phyloP scores from a whole-genome alignment of 1,140 invertebrate genomes.

The Drosophila grimshawi region DNA sequence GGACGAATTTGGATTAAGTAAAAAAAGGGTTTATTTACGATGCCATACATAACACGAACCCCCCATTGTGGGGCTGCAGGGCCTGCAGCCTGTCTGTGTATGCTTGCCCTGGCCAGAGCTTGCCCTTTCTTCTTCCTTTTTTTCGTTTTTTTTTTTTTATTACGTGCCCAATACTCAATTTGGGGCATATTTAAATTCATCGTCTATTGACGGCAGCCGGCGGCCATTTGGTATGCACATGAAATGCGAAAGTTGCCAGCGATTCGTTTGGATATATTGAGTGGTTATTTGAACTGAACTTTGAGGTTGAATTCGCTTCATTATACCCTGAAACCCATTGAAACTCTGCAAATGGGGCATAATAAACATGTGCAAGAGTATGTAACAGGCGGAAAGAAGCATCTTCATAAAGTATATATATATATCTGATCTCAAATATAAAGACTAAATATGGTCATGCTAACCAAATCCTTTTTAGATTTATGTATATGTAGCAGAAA shows the following conservation, averaged over 20 bases:
- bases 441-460: too few relatives aligned
- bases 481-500: too few relatives aligned
- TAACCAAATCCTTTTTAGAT: too few relatives aligned
- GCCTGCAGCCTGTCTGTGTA: not conserved
- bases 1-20: conserved; percentile 83
- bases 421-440: too few relatives aligned
- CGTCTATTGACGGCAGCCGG: conserved; percentile 76
- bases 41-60: conserved; percentile 75
- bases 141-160: conserved; percentile 57
- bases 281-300: conserved; percentile 81
- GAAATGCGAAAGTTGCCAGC: conserved; percentile 53
- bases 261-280: conserved; percentile 72
- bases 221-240: conserved; percentile 76
- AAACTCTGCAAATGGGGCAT: too few relatives aligned
- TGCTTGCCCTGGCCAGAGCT: conserved; percentile 24
- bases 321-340: not conserved
- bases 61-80: conserved; percentile 34
- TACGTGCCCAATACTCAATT: conserved; percentile 83
- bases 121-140: not conserved
- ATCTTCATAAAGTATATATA: too few relatives aligned
- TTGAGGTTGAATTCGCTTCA: conserved; percentile 81
- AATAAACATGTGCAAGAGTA: too few relatives aligned
- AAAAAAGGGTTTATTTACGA: conserved; percentile 83
- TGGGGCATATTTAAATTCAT: conserved; percentile 83
- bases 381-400: too few relatives aligned